A percentile compares a stretch with the other conserved stretches of the same genome.
Conservation (phyloP, 2,113 vertebrate species). For the Dasypus novemcinctus region DNA sequence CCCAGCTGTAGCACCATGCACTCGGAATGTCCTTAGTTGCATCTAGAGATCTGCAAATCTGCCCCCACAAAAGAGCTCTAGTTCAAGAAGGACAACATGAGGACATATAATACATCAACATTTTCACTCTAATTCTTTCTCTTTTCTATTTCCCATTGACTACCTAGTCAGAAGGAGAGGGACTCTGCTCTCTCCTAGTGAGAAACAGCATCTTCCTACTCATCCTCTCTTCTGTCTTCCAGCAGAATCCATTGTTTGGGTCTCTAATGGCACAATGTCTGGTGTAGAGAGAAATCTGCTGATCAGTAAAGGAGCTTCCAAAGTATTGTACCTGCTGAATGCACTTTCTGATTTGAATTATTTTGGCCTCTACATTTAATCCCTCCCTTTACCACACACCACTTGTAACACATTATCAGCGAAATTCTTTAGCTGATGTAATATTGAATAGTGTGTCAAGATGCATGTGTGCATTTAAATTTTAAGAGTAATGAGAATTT, state of each 20-base stretch:
- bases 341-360: neutral
- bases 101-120: neutral
- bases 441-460: neutral
- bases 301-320: neutral
- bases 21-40: neutral
- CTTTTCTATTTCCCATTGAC: neutral
- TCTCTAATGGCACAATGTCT: neutral
- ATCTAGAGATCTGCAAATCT: neutral
- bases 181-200: neutral
- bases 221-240: neutral
- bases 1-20: fast-evolving
- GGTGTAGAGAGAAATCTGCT: neutral
- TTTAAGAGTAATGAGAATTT: neutral
- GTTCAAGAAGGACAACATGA: neutral
- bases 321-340: neutral
- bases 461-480: neutral
- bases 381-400: neutral
- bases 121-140: neutral
- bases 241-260: neutral
- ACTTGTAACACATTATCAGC: neutral
- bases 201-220: neutral
- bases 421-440: neutral
- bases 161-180: neutral
- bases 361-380: neutral
- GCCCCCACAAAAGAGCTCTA: neutral